Base-by-base conservation (phyloP, 1,140 invertebrate genomes). In the Brachionus sp. region DNA sequence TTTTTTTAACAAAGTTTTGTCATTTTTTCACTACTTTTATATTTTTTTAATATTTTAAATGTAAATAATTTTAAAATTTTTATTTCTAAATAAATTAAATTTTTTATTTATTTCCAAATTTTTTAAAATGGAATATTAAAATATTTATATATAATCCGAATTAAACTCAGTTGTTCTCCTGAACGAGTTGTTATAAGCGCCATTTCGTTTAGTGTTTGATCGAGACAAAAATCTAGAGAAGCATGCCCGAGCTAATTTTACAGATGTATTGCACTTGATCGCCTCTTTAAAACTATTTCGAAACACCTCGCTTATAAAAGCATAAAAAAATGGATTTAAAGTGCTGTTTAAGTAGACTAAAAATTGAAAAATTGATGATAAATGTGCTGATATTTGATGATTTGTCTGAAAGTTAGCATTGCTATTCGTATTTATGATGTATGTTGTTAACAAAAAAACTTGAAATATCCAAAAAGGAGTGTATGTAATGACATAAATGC, bases 291-390 rank as follows among this genome's bases (percentile, higher is more conserved):
- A 87, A 16, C 86, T 86, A 7, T 73, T 83, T 44, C 85, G 44
- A 77, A 87, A 87, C 13, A 87, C 86, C 2, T 84, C 82, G 68
- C 85, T 86, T 44, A 86, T 86, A 64, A 87, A 88, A 66, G 87
- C 87, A 77, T 88, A 88, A 7, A 87, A 82, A 53, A 88, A 86
- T 2, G 87, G 87, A 84, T 88, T 88, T n/a, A 87, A 84, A 7
- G 87, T 86, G 0, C 87, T 87, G 82, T 88, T 88, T 23, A 87
- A 73, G 62, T 87, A 88, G 13, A 82, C 57, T 33, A 82, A 50
- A 29, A 82, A 16, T 68, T 82, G 80, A 68, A 66, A 57, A 33
- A 42, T 6, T 16, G 57, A 82, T 13, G 57, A 42, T 13, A 66
- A 46, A 35, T 68, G 57, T 35, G 57, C 80, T 44, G 57, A 46